Evolutionary conservation across 2,797 vertebrate species (phyloP).

Genomic region (Triplophysa yarkandensis): DNA sequence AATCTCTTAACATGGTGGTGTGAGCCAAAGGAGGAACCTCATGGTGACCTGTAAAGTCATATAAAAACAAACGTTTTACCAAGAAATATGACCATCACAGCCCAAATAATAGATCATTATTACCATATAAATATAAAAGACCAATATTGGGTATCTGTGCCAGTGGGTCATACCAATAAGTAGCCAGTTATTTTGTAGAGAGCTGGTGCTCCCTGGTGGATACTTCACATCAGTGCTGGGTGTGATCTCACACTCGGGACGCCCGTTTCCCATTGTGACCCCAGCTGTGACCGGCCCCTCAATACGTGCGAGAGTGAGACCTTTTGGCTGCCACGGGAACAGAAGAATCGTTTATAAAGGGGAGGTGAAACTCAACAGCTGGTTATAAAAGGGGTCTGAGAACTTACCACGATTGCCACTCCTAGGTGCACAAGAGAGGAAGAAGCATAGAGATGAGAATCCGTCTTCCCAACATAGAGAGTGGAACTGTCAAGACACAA

Average conservation of each 20-base stretch:
- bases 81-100: background rate
- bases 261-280: slow-evolving; percentile 83
- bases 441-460: slow-evolving; percentile 88
- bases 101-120: background rate
- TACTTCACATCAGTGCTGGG: slow-evolving; percentile 90
- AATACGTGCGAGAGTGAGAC: slow-evolving; percentile 83
- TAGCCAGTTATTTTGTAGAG: slow-evolving; percentile 88
- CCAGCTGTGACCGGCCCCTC: slow-evolving; percentile 87
- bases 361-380: background rate
- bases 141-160: slow-evolving; percentile 9
- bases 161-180: slow-evolving; percentile 82
- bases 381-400: background rate
- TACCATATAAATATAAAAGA: slow-evolving; percentile 5
- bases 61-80: background rate
- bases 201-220: slow-evolving; percentile 83
- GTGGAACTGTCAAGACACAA: slow-evolving; percentile 77
- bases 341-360: slow-evolving; percentile 33
- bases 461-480: slow-evolving; percentile 89
- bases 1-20: slow-evolving; percentile 92
- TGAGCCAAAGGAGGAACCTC: slow-evolving; percentile 91
- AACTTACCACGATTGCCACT: slow-evolving; percentile 90
- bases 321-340: slow-evolving; percentile 81
- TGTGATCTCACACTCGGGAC: slow-evolving; percentile 85
- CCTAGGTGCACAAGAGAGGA: slow-evolving; percentile 89
- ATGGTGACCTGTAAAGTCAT: slow-evolving; percentile 83